Percentiles rank a stretch among this genome's conserved stretches.
Conservation (phyloP, 2,113 vertebrate species). For the Salminus brasiliensis region DNA sequence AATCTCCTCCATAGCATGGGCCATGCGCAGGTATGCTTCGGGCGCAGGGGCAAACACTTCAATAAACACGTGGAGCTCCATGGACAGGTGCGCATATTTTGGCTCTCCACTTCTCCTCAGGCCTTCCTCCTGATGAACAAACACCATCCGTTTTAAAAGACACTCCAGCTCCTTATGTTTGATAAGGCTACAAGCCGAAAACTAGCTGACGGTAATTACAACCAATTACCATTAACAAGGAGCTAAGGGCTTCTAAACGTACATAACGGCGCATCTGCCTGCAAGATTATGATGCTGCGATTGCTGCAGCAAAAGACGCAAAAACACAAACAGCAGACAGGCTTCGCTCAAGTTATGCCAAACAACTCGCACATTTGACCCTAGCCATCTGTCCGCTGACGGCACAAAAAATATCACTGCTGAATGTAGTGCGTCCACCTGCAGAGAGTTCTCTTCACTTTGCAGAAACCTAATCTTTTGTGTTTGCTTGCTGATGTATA, state of each 20-base stretch:
- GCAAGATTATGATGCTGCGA: neutral
- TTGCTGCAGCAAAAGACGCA: neutral
- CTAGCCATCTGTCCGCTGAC: neutral
- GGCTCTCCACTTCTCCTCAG: conserved; percentile 92
- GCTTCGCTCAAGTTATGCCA: neutral
- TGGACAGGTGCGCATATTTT: conserved; percentile 93
- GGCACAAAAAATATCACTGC: neutral
- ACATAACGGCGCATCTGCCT: conserved; percentile 10
- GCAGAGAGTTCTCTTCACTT: neutral
- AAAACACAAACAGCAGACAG: neutral
- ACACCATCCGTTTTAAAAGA: neutral
- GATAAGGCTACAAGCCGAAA: neutral
- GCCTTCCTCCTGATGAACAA: conserved; percentile 85
- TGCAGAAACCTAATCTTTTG: neutral
- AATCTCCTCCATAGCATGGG: conserved; percentile 97
- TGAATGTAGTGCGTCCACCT: neutral
- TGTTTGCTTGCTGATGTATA: no score
- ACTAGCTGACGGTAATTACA: neutral
- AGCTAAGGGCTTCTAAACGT: neutral
- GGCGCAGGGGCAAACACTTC: conserved; percentile 96
- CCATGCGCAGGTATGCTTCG: conserved; percentile 96
- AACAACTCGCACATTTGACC: neutral
- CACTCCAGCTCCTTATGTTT: neutral
- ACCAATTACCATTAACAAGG: conserved; percentile 13
- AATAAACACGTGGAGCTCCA: conserved; percentile 97